Evolutionary conservation across 1,140 invertebrate species (phyloP).

Genomic region (Eupristina koningsbergeri): DNA sequence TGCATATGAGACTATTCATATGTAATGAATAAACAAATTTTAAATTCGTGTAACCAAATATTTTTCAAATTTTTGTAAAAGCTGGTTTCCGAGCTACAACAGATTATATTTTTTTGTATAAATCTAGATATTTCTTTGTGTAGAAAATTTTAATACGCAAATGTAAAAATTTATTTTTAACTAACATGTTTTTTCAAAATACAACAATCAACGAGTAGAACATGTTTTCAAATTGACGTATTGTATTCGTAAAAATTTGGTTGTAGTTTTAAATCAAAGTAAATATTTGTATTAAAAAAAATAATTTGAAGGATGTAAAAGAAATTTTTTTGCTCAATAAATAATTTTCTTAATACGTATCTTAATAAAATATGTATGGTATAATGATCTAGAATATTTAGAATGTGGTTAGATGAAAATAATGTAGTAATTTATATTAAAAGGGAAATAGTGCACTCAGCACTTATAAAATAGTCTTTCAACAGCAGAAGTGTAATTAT

Average conservation of each 20-base stretch:
- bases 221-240: background rate
- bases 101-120: background rate
- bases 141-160: background rate
- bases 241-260: background rate
- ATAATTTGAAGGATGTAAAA: background rate
- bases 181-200: background rate
- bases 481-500: background rate
- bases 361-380: background rate
- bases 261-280: background rate
- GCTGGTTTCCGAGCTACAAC: background rate
- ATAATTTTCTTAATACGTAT: background rate
- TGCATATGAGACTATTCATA: background rate
- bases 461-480: constrained; percentile 11
- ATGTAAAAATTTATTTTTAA: background rate
- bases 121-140: background rate
- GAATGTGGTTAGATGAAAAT: background rate
- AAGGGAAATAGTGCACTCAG: background rate
- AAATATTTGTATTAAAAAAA: background rate
- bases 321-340: background rate
- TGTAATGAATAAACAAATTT: background rate
- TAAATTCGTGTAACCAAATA: background rate
- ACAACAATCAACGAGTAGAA: too few relatives aligned
- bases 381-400: background rate
- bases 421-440: background rate
- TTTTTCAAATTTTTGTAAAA: background rate